Evolutionary conservation across 2,888 invertebrate genomes (phyloP), one percentile per base, ranked within the genome.

Genomic region (Baronia brevicornis): DNA sequence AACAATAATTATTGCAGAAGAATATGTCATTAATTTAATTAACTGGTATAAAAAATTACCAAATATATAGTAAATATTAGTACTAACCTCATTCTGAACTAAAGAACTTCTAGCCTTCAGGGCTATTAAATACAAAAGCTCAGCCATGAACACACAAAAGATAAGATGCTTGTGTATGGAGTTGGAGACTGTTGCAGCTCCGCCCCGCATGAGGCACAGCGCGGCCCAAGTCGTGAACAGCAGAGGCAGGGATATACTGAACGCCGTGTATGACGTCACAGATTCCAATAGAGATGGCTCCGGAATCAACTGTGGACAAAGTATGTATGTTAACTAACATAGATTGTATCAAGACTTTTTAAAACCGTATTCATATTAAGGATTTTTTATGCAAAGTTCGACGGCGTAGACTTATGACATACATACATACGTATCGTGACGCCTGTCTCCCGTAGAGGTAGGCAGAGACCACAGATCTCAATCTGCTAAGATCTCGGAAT

Each of bases 91-190:
- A 70, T 91, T 92, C 51, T 93, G 90, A 3, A 95, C 89, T 31
- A 96, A 84, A n/a, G 90, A 86, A 41, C 88, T 87, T 31, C 96
- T 86, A 2, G 92, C 91, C 70, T 97, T 95, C 58, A 97, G 85
- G 0, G 96, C 96, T 6, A 96, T 86, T 28, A 97, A 86, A 66
- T 95, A 97, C 13, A 97, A 73, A 12, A 95, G 66, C 61, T 97
- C 93, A 0, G 94, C 93, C 51, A 94, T 85, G 59, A 98, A 92
- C 10, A 97, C 91, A 57, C 94, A 94, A 41, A 96, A 87, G n/a
- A 97, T 91, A 4, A 97, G 87, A 65, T 98, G 97, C 60, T 96
- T 95, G 60, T 96, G 94, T 43, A 97, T 97, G 9, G 94, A 94
- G 71, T 97, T 97, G 24, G 96, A 95, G 52, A 97, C 97, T 0